These are phyloP conservation scores for Anguilla obscura DNA, from an alignment of 2,797 vertebrate genomes.

Conservation along the genomic window DNA sequence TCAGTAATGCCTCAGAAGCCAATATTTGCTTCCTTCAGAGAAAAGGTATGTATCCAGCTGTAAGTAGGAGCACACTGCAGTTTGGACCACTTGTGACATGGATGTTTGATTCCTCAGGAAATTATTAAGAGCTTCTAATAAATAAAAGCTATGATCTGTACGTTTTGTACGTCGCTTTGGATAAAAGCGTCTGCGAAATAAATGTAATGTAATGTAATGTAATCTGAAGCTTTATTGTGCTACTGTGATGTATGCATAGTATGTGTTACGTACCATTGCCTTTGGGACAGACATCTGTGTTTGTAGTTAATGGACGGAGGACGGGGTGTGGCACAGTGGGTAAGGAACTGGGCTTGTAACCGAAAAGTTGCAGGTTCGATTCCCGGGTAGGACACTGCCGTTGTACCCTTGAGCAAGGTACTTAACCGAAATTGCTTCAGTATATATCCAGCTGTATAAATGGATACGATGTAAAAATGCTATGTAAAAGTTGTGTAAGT, in stretches of 20 bases:
- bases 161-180: too few species aligned
- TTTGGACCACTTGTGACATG: slow-evolving; percentile 33
- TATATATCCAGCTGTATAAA: too few species aligned
- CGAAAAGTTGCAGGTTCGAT: too few species aligned
- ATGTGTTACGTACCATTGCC: slow-evolving; percentile 1
- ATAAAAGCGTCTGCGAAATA: too few species aligned
- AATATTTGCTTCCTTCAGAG: slow-evolving; percentile 51
- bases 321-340: too few species aligned
- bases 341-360: too few species aligned
- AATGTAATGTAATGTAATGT: too few species aligned
- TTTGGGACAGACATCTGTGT: background rate
- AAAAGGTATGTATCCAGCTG: slow-evolving; percentile 16
- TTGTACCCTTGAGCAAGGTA: too few species aligned
- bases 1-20: slow-evolving; percentile 59
- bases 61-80: slow-evolving; percentile 21
- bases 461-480: too few species aligned
- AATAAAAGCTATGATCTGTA: background rate
- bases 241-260: background rate
- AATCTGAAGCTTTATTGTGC: background rate
- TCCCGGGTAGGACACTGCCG: too few species aligned
- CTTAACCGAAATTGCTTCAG: too few species aligned
- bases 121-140: slow-evolving; percentile 2
- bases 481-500: too few species aligned
- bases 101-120: slow-evolving; percentile 44
- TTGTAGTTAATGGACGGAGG: background rate